Evolutionary conservation across 2,888 invertebrate genomes (phyloP).

Genomic region (Epiblema foenella): DNA sequence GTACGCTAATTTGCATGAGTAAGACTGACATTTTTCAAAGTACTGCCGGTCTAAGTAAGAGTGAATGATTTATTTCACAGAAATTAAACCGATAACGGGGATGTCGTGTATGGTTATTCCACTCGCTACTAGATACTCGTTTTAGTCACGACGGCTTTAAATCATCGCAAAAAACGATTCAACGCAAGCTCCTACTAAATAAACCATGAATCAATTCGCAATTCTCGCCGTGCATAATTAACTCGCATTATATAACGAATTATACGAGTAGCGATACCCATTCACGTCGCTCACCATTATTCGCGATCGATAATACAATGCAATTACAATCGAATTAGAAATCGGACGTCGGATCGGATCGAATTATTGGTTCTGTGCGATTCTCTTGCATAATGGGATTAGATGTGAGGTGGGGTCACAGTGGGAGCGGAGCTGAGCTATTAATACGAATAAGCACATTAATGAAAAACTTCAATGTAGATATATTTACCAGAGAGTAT

Average conservation of each 20-base stretch:
- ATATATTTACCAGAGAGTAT: too few species aligned
- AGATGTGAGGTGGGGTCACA: constrained; percentile 41
- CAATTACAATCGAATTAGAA: constrained; percentile 71
- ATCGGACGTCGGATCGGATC: constrained; percentile 64
- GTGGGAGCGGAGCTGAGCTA: constrained; percentile 22
- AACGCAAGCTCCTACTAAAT: constrained; percentile 3
- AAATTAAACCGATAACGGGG: not conserved
- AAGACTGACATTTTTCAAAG: too few species aligned
- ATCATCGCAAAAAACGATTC: constrained; percentile 12
- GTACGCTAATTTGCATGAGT: too few species aligned
- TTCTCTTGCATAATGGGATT: constrained; percentile 62
- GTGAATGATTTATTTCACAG: not conserved
- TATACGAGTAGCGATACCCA: constrained; percentile 44
- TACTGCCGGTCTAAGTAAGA: not conserved
- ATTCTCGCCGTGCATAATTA: constrained; percentile 22
- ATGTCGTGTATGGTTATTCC: not conserved
- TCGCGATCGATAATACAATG: constrained; percentile 59
- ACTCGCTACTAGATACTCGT: not conserved
- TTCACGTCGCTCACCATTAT: constrained; percentile 54
- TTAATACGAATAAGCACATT: too few species aligned
- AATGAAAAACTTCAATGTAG: too few species aligned
- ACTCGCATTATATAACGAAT: constrained; percentile 28
- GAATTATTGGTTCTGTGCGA: constrained; percentile 61
- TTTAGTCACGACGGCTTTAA: constrained; percentile 10
- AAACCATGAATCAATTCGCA: constrained; percentile 32